These are phyloP conservation scores for Desmophyllum pertusum DNA, from an alignment of 92 coral and sea anemone genomes.

Conservation along the genomic window DNA sequence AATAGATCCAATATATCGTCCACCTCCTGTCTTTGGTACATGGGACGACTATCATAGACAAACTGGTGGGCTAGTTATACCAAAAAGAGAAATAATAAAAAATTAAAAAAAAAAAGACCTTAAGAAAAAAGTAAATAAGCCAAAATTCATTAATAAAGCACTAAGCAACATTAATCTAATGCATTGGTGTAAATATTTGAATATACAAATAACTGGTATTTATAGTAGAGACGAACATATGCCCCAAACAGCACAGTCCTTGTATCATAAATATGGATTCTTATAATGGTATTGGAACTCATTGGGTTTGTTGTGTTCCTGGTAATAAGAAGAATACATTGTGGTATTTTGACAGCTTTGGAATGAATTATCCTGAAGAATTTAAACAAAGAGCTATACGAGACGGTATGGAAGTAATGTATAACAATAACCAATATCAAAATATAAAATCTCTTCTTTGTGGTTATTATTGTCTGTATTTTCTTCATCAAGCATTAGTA, in stretches of 20 bases:
- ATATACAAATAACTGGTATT: no score
- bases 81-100: no score
- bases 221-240: no score
- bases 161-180: not conserved
- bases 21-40: no score
- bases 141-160: not conserved
- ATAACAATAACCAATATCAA: not conserved
- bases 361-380: slow-evolving; percentile 3
- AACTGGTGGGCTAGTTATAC: no score
- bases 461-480: not conserved
- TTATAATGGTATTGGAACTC: not conserved
- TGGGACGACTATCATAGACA: no score
- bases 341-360: slow-evolving; percentile 1
- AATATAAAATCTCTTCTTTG: not conserved
- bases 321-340: not conserved
- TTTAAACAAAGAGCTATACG: not conserved
- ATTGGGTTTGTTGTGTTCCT: no score
- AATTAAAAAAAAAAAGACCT: no score
- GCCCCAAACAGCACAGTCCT: no score
- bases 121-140: not conserved
- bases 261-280: no score
- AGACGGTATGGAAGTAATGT: not conserved
- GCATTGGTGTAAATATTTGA: not conserved
- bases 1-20: no score
- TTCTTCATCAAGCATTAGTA: not conserved